Evolutionary conservation across 2,888 invertebrate genomes (phyloP), one percentile per base, ranked within the genome.

Genomic region (Dendrolimus pini): DNA sequence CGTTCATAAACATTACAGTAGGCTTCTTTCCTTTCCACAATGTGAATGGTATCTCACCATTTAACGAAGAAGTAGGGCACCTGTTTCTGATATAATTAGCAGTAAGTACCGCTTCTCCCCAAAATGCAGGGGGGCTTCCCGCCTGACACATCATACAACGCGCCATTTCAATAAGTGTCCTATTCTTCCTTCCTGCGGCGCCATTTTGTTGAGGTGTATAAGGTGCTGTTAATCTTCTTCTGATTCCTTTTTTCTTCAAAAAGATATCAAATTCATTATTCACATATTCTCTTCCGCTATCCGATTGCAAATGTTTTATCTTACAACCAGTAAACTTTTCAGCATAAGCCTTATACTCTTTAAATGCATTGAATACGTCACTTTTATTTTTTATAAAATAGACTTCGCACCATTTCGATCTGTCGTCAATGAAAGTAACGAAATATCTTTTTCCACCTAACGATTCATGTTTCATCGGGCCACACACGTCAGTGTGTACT

Each of bases 131-230:
- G 10, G 58, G 59, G 42, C 60, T 60, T 41, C 58, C 59, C 18
- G 60, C 60, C 56, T 61, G 59, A 56, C 53, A 59, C 61, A 63
- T 61, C 61, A 63, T 60, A 54, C 61, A 64, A 30, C 59, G 59
- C 14, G 61, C 58, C 62, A 61, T 61, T 52, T 61, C 60, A 41
- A 58, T 54, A 18, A 58, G 41, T 42, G 57, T 62, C 61, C 59
- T 47, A 52, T 59, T 60, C 42, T 55, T 55, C 41, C 18, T 57
- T 14, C 1, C 14, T 14, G 14, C 14, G 14, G 1, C 14, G 14
- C 14, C 14, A 14, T 14, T 14, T 14, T 14, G 14, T 14, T 14
- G 14, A 14, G 14, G 14, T 14, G 14, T 14, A 14, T 14, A 14
- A 14, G 14, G 14, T 14, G 14, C 14, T 14, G 14, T 14, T 14